Base-by-base conservation (phyloP, 2,888 invertebrate genomes). In the Listrodromus nycthemerus region DNA sequence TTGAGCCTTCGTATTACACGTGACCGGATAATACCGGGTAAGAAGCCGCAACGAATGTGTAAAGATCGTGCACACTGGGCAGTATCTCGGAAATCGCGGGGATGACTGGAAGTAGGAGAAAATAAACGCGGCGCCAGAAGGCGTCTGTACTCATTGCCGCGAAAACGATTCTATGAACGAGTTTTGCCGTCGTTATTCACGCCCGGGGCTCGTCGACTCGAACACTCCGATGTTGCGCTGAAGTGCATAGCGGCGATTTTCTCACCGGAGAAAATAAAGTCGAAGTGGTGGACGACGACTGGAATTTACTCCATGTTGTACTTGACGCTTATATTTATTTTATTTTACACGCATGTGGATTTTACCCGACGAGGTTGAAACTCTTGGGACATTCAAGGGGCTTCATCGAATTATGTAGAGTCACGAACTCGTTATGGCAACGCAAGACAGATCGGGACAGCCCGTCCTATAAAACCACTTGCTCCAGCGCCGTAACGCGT, bases 351-450 rank as follows among this genome's bases (percentile, higher is more conserved):
- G 37, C 33, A 6, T 63, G 27, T 19, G 58, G 13, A 5, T 48
- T 69, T 52, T 77, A 77, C 50, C 48, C 52, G 21, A 30, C 69
- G 21, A 61, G 45, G 63, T 69, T 69, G 52, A 13, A 67, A 81
- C 67, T 81, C 8, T 58, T 48, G 52, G 66, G 66, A 75, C 69
- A 24, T 82, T 82, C 86, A 89, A 88, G 89, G 90, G 91, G 91
- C 89, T 89, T 89, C 89, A 89, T 90, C 89, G 90, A 91, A 93
- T 93, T 93, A 93, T 93, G 93, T 92, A 90, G 90, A 92, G 93
- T 93, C 93, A 93, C 93, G 93, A 93, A 93, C 93, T 92, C 92
- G 92, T 92, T 93, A 91, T 91, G 90, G 88, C 89, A 87, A 89
- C 89, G 89, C 89, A 90, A 92, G 92, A 93, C 91, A 88, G 88